Conservation (phyloP, 2,888 invertebrate species). For the Idaea straminata region DNA sequence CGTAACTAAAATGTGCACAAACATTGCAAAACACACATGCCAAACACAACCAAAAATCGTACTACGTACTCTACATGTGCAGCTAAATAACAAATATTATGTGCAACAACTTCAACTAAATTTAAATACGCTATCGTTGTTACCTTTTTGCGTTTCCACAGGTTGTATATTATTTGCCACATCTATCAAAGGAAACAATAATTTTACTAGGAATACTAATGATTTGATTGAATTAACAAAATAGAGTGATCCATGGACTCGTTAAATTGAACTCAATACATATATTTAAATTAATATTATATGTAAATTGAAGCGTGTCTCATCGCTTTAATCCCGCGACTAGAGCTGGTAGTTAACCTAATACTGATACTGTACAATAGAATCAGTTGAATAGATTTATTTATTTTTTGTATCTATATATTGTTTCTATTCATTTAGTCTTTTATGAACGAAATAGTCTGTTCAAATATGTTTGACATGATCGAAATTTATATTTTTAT, state of each 20-base stretch:
- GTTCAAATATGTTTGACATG: too few species aligned
- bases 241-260: neutral
- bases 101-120: constrained; percentile 10
- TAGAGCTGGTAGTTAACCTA: too few species aligned
- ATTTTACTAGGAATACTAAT: neutral
- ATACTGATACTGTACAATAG: neutral
- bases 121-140: constrained; percentile 5
- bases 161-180: constrained; percentile 19
- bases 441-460: neutral
- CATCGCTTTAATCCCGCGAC: too few species aligned
- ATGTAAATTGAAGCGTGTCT: neutral
- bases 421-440: neutral
- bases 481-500: too few species aligned
- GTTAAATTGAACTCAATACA: neutral
- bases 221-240: neutral
- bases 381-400: neutral
- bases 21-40: neutral
- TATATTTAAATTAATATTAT: neutral
- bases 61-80: neutral
- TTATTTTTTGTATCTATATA: neutral
- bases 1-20: neutral
- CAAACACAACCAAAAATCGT: neutral
- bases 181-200: constrained; percentile 21
- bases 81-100: neutral
- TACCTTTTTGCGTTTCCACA: constrained; percentile 27